Base-by-base conservation (phyloP, 2,113 vertebrate species). In the Monopterus albus region DNA sequence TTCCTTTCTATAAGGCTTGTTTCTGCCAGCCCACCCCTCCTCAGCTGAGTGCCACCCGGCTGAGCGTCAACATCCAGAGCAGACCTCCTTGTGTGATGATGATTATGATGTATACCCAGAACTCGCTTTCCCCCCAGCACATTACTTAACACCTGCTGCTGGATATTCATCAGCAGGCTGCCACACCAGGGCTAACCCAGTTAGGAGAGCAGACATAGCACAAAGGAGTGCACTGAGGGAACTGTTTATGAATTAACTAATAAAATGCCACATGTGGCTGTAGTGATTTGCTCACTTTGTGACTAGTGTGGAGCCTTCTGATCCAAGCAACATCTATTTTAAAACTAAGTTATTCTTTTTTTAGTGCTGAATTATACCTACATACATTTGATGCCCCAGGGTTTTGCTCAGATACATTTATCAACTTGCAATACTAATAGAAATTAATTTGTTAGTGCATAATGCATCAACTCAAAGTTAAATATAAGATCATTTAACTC, bases 131-230 rank as follows among this genome's bases (percentile, higher is more conserved):
- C 42, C n/a, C 40, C 47, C 61, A 60, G 46, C 78, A 65, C 8
- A 31, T 75, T 75, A 75, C 58, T 70, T 23, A 75, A 79, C 76
- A 76, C 79, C 85, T 75, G 69, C 62, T 40, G 58, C 71, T 66
- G 45, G 26, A 79, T 78, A 83, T 87, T 86, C 81, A 88, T 89
- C 81, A 84, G 75, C 58, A 31, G n/a, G 25, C 66, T 55, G 28
- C 50, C 3, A 26, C 62, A 28, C 53, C 8, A 13, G 9, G 15
- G 35, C 47, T 78, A 72, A 87, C 64, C 51, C 46, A 56, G 57
- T 83, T 81, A 80, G 55, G 21, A 5, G 28, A 60, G 55, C 43
- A 56, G 51, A 47, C 66, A 26, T 8, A 25, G 51, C 39, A 29
- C 52, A 36, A 46, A 58, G 49, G 52, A 45, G 57, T 17, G 45